Evolutionary conservation across 2,797 vertebrate species (phyloP), one percentile per base, ranked within the genome.

Genomic region (Pseudopleuronectes americanus): DNA sequence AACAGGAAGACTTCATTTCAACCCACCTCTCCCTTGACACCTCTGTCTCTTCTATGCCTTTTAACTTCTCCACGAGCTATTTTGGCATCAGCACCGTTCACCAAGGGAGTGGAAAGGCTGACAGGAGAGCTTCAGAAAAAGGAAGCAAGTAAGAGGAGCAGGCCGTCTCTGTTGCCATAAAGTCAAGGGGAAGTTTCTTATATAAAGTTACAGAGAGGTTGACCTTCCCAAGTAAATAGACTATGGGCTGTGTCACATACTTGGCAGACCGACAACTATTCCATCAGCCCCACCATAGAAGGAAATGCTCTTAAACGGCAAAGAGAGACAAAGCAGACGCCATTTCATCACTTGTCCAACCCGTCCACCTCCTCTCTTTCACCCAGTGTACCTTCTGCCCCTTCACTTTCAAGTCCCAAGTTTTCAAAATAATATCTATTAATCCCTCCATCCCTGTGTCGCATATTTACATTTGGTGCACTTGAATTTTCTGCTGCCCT

Each of bases 251-350:
- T 90, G 74, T 73, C 89, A 84, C 88, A 88, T 88, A 93, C 92
- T 89, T 93, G 90, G 91, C 84, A 79, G 58, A 70, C 60, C 68
- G 84, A 88, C 92, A 92, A 84, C 68, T 87, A 90, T 91, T 94
- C 89, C 92, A 90, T 92, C 92, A 91, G 91, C 89, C 90, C 75
- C 87, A 85, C 93, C 93, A 87, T 94, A 92, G 91, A 94, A 93
- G 94, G 92, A 82, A 89, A 89, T 13, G 0, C 80, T 85, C 85
- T 92, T 88, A 85, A 90, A 79, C 83, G 83, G 83, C 22, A n/a
- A 10, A 1, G 60, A 16, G 85, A 84, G 78, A 91, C 87, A 88
- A 85, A 91, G 74, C 87, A 90, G 84, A 90, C 84, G 65, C 85
- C 77, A 61, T 82, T 71, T 73, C 62, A 60, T 59, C 53, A 38